Conservation (phyloP, 2,888 invertebrate species). For the Frankliniella intonsa region DNA sequence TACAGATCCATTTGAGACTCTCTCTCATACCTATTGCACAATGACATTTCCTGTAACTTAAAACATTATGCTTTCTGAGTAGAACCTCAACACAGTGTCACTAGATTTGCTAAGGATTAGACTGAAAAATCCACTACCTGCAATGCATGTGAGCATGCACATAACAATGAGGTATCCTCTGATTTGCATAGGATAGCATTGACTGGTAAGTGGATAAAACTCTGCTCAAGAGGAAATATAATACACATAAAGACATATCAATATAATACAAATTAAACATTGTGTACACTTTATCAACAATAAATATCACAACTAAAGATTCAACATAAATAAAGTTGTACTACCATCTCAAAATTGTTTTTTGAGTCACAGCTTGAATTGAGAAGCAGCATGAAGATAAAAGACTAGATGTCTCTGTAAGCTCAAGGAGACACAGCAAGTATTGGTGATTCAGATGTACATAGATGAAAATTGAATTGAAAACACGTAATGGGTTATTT, state of each 20-base stretch:
- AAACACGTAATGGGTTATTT: background rate
- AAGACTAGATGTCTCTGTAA: slow-evolving; percentile 9
- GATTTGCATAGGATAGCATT: too few species aligned
- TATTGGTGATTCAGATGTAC: background rate
- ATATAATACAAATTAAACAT: background rate
- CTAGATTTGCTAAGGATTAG: too few species aligned
- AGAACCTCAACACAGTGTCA: too few species aligned
- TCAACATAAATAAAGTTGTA: slow-evolving; percentile 8
- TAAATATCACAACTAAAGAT: slow-evolving; percentile 14
- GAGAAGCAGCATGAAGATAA: background rate
- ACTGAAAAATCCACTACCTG: too few species aligned
- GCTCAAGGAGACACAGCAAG: background rate
- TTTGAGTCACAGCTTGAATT: slow-evolving; percentile 10
- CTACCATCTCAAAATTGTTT: background rate
- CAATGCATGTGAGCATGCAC: too few species aligned
- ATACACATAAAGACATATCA: background rate
- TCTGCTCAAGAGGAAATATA: too few species aligned
- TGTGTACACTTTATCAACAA: background rate
- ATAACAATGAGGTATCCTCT: too few species aligned
- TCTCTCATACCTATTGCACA: background rate
- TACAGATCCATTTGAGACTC: background rate
- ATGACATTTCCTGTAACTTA: background rate
- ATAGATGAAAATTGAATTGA: background rate
- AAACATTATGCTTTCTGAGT: background rate
- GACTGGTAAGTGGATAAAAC: too few species aligned